A percentile compares a stretch with the other conserved stretches of the same genome.
phyloP scores from a whole-genome alignment of 2,888 invertebrate genomes.

The Heteropelma amictum region DNA sequence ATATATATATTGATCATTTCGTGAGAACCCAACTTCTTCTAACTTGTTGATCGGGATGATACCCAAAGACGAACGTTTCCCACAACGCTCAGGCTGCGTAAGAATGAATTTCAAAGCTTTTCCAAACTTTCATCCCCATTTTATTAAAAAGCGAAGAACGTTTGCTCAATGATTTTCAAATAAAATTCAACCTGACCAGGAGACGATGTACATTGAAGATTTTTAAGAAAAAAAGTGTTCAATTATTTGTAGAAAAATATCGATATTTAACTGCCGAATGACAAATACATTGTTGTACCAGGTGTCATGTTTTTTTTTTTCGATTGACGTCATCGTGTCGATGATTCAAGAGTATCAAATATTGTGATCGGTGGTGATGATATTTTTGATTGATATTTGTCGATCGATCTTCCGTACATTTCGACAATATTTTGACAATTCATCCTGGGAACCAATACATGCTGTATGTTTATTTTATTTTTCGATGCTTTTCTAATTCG shows the following conservation, averaged over 20 bases:
- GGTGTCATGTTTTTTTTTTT: not conserved
- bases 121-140: constrained; percentile 2
- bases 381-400: constrained; percentile 24
- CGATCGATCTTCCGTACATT: constrained; percentile 36
- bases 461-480: constrained; percentile 9
- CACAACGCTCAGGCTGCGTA: constrained; percentile 15
- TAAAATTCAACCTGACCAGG: not conserved
- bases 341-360: not conserved
- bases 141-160: not conserved
- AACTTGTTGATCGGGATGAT: constrained; percentile 71
- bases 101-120: constrained; percentile 34
- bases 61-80: constrained; percentile 34
- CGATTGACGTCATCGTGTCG: not conserved
- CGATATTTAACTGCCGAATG: not conserved
- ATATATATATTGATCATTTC: no score
- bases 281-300: not conserved
- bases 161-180: constrained; percentile 40
- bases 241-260: not conserved
- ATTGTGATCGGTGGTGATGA: not conserved
- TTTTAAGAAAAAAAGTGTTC: not conserved
- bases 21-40: constrained; percentile 55
- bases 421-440: constrained; percentile 64
- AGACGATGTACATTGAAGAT: no score
- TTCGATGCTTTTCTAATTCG: constrained; percentile 21
- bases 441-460: constrained; percentile 5